Conservation (phyloP, 1,140 invertebrate species). For the Papilio machaon region DNA sequence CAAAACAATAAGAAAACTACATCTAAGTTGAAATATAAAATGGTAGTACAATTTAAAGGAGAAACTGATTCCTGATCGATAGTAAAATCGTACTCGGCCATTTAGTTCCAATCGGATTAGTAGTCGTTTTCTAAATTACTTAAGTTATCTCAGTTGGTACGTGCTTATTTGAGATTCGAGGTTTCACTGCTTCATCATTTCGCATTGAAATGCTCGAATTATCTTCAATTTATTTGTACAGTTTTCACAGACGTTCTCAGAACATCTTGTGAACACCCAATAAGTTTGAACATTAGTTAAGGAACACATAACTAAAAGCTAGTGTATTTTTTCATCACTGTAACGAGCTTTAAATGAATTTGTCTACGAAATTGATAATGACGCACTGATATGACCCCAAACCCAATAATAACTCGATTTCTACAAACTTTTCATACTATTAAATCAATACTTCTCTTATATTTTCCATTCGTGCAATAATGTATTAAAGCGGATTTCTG, state of each 20-base stretch:
- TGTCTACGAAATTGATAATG: too few species aligned
- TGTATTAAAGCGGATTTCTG: neutral
- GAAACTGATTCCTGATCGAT: neutral
- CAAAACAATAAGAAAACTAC: neutral
- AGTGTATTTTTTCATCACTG: too few species aligned
- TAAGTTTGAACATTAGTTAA: neutral
- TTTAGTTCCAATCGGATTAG: neutral
- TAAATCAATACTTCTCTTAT: neutral
- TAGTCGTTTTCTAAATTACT: constrained; percentile 16
- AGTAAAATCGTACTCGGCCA: neutral
- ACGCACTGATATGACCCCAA: too few species aligned
- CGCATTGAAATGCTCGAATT: neutral
- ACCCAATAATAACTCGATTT: neutral
- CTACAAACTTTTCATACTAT: neutral
- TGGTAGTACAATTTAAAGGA: neutral
- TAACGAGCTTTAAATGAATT: too few species aligned
- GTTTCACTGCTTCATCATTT: neutral
- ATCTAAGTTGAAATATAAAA: too few species aligned
- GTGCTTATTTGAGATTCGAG: neutral
- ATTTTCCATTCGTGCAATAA: neutral
- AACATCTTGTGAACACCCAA: too few species aligned
- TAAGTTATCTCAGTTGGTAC: constrained; percentile 1
- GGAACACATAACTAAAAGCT: too few species aligned
- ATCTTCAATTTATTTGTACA: neutral
- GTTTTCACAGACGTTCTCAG: too few species aligned